A percentile compares a stretch with the other conserved stretches of the same genome.
phyloP scores from a whole-genome alignment of 2,797 vertebrate species.

The Anabas testudineus region DNA sequence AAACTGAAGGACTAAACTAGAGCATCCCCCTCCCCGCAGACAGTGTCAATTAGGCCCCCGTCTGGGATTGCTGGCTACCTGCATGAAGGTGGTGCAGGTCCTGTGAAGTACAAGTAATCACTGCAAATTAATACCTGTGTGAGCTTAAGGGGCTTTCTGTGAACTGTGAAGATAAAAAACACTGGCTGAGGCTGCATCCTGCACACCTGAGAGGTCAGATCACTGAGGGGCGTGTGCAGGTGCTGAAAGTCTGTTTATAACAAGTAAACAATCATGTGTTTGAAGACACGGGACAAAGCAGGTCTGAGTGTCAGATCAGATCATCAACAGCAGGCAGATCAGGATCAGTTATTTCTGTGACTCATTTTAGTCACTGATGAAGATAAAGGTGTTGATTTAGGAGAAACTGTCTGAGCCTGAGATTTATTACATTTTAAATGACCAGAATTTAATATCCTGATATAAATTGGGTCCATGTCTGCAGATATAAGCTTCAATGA shows the following conservation, averaged over 20 bases:
- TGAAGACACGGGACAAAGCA: too few species aligned
- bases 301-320: too few species aligned
- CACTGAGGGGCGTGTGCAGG: slow-evolving; percentile 2
- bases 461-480: too few species aligned
- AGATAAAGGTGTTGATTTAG: too few species aligned
- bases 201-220: slow-evolving; percentile 6
- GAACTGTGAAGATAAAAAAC: slow-evolving; percentile 32
- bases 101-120: slow-evolving; percentile 69
- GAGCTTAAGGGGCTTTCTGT: slow-evolving; percentile 43
- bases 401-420: too few species aligned
- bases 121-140: slow-evolving; percentile 67
- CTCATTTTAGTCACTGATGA: too few species aligned
- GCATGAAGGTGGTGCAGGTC: slow-evolving; percentile 47
- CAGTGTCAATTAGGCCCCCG: slow-evolving; percentile 67
- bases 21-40: slow-evolving; percentile 31
- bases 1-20: slow-evolving; percentile 59
- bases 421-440: not conserved
- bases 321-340: too few species aligned
- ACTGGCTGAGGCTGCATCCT: slow-evolving; percentile 1
- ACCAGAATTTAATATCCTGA: too few species aligned
- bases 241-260: not conserved
- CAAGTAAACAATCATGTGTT: not conserved
- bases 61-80: slow-evolving; percentile 44
- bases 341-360: too few species aligned
- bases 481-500: too few species aligned